phyloP scores from a whole-genome alignment of 2,888 invertebrate genomes.

The Eilema caniola region DNA sequence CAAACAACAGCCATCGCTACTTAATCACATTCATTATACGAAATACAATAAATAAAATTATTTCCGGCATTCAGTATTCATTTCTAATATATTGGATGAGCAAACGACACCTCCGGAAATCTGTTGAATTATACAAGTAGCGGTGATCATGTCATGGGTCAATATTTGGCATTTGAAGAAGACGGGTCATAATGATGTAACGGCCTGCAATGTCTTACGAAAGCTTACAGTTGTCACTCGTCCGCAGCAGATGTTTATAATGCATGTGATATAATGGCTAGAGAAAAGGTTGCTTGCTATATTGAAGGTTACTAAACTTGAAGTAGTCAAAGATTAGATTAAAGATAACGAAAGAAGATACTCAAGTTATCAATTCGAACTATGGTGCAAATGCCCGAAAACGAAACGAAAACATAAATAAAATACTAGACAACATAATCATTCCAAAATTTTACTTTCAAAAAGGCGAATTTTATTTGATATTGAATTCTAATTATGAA shows the following conservation, averaged over 20 bases:
- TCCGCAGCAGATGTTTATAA: slow-evolving; percentile 67
- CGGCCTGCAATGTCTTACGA: slow-evolving; percentile 66
- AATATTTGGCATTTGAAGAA: slow-evolving; percentile 81
- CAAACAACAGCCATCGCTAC: neutral
- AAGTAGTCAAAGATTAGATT: slow-evolving; percentile 67
- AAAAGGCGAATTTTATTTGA: too few species aligned
- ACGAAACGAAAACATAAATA: too few species aligned
- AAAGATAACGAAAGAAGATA: slow-evolving; percentile 2
- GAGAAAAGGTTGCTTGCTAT: slow-evolving; percentile 61
- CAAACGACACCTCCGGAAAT: slow-evolving; percentile 27
- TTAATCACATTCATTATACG: neutral
- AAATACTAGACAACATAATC: too few species aligned
- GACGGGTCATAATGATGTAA: slow-evolving; percentile 65
- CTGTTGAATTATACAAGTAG: slow-evolving; percentile 62
- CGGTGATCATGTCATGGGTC: slow-evolving; percentile 75
- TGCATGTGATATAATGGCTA: slow-evolving; percentile 68
- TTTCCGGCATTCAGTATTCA: slow-evolving; percentile 4
- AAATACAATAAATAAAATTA: slow-evolving; percentile 5
- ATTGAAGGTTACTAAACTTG: slow-evolving; percentile 62
- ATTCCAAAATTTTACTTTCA: too few species aligned
- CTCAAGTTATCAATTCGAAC: too few species aligned
- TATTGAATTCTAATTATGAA: too few species aligned
- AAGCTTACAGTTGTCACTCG: slow-evolving; percentile 71
- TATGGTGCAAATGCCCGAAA: too few species aligned
- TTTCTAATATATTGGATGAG: slow-evolving; percentile 5